Conservation (phyloP, 2,797 vertebrate genomes). For the Typhlichthys subterraneus region DNA sequence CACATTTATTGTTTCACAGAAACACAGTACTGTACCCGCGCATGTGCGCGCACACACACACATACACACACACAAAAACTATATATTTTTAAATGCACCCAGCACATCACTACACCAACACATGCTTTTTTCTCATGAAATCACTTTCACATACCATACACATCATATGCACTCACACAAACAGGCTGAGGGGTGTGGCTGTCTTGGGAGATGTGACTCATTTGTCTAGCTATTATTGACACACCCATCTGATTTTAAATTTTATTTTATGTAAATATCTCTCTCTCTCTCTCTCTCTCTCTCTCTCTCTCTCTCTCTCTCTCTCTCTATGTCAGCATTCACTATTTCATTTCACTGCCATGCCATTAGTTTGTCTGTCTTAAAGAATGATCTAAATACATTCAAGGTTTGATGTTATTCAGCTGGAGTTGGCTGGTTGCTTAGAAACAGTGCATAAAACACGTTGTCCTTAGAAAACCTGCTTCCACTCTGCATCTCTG, state of each 20-base stretch:
- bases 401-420: too few relatives aligned
- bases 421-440: constrained; percentile 6
- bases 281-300: constrained; percentile 4
- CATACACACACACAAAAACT: constrained; percentile 12
- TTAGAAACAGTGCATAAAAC: constrained; percentile 7
- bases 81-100: too few relatives aligned
- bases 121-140: too few relatives aligned
- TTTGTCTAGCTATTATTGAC: constrained; percentile 49
- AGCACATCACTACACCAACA: too few relatives aligned
- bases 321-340: background rate
- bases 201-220: constrained; percentile 35
- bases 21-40: too few relatives aligned
- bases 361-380: background rate
- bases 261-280: too few relatives aligned
- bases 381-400: background rate
- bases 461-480: constrained; percentile 1
- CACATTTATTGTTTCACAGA: background rate
- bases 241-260: constrained; percentile 36
- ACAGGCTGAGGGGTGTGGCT: constrained; percentile 38
- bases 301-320: background rate
- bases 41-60: background rate
- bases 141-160: too few relatives aligned
- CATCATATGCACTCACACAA: background rate
- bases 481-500: background rate
- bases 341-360: background rate